Base-by-base conservation (phyloP, 2,888 invertebrate genomes). In the Drosophila incognita region DNA sequence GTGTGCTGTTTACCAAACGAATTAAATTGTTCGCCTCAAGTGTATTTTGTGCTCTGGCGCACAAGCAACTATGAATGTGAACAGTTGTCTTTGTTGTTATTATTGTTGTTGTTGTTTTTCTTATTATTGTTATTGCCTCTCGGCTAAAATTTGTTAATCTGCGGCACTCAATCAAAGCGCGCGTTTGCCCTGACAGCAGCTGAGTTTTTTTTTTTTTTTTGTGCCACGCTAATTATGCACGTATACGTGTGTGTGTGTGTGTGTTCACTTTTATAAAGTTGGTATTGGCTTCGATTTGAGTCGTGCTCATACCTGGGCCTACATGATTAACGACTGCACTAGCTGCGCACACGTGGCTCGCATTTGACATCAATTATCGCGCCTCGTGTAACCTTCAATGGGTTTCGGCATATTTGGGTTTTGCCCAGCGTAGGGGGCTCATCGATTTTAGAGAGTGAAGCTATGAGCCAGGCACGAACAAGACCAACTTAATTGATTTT, bases 11-110 rank as follows among this genome's bases (percentile, higher is more conserved):
- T 88, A 82, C 80, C 75, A 87, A 89, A 87, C 89, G 89, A 82
- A 87, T 87, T 90, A 90, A 90, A 87, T 87, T 90, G 87, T 87
- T 90, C 82, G 89, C 90, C 89, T 87, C 82, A 81, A 87, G 87
- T 83, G 87, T 89, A 81, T 81, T 83, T 89, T 83, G 88, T 77
- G 87, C 87, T 89, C 81, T 82, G 82, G 62, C 76, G 87, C 87
- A 82, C 89, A 81, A 79, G 52, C 69, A 65, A 64, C 67, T 56
- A 52, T 58, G 70, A 77, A 64, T 70, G 66, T 21, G 63, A 66
- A 21, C 49, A 21, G 29, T 58, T 58, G 15, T 24, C 24, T 8
- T 24, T 46, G 15, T 46, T 21, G 7, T 13, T 42, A 2, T 42
- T 42, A 4, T 46, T 53, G 48, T 59, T 54, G 27, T n/a, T 52